A percentile compares a stretch with the other conserved stretches of the same genome.
These are phyloP conservation scores for Rhynchotus rufescens DNA, from an alignment of 2,797 vertebrate species.

Conservation along the genomic window DNA sequence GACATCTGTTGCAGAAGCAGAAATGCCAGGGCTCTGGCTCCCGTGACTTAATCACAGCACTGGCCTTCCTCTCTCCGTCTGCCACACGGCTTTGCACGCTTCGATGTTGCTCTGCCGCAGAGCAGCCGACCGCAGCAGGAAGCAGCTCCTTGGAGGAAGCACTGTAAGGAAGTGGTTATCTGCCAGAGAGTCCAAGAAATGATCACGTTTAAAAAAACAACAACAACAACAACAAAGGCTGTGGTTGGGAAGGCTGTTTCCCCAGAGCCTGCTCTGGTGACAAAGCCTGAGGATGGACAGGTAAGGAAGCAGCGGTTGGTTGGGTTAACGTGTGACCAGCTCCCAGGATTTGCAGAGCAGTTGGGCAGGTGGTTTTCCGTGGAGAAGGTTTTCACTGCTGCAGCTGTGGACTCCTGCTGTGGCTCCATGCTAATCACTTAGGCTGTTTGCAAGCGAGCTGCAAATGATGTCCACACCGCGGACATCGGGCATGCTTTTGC, in stretches of 20 bases:
- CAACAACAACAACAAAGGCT: neutral
- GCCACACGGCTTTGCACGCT: fast-evolving
- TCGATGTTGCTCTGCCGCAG: neutral
- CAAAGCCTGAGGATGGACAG: neutral
- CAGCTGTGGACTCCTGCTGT: neutral
- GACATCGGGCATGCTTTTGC: neutral
- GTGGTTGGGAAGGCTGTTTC: neutral
- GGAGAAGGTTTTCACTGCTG: neutral
- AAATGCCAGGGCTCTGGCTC: neutral
- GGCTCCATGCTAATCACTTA: neutral
- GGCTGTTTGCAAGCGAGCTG: neutral
- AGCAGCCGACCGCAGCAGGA: fast-evolving
- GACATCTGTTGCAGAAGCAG: neutral
- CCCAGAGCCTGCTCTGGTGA: neutral
- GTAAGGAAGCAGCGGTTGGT: neutral
- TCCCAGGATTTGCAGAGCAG: neutral
- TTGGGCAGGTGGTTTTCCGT: no score
- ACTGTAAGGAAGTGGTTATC: neutral
- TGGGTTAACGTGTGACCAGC: neutral
- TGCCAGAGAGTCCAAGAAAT: neutral
- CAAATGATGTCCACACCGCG: neutral
- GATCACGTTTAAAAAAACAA: neutral
- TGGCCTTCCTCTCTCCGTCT: fast-evolving
- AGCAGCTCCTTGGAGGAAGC: neutral
- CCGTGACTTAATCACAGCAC: fast-evolving